Percentiles rank a stretch among this genome's conserved stretches.
These are phyloP conservation scores for Pammene aurita DNA, from an alignment of 2,888 invertebrate species.

Conservation along the genomic window DNA sequence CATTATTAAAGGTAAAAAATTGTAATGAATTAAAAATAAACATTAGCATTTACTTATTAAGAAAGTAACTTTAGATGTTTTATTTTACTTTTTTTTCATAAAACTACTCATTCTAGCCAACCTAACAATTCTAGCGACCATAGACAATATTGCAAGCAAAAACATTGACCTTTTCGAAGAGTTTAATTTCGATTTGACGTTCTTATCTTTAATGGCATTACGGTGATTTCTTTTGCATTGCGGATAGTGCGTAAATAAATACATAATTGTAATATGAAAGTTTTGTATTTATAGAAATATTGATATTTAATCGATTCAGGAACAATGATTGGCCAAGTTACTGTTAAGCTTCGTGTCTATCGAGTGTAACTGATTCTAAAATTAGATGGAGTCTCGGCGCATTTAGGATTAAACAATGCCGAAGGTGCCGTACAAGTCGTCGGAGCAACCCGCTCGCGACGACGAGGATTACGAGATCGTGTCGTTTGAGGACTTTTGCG, in stretches of 20 bases:
- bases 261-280: slow-evolving; percentile 20
- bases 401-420: slow-evolving; percentile 64
- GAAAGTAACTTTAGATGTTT: no score
- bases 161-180: slow-evolving; percentile 19
- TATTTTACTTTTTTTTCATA: background rate
- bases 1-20: background rate
- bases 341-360: slow-evolving; percentile 21
- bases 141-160: slow-evolving; percentile 20
- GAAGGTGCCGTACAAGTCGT: slow-evolving; percentile 75
- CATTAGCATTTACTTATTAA: no score
- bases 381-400: slow-evolving; percentile 47
- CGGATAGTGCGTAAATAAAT: slow-evolving; percentile 33
- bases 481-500: slow-evolving; percentile 84
- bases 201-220: slow-evolving; percentile 16
- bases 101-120: background rate
- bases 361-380: slow-evolving; percentile 46
- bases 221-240: slow-evolving; percentile 17
- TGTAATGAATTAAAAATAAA: no score
- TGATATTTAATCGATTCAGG: background rate
- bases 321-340: slow-evolving; percentile 13
- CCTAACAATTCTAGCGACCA: slow-evolving; percentile 6
- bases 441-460: slow-evolving; percentile 68
- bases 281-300: background rate
- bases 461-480: slow-evolving; percentile 81
- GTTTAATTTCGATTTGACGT: slow-evolving; percentile 28